phyloP scores from a whole-genome alignment of 2,888 invertebrate species.

The Ecliptopera silaceata region DNA sequence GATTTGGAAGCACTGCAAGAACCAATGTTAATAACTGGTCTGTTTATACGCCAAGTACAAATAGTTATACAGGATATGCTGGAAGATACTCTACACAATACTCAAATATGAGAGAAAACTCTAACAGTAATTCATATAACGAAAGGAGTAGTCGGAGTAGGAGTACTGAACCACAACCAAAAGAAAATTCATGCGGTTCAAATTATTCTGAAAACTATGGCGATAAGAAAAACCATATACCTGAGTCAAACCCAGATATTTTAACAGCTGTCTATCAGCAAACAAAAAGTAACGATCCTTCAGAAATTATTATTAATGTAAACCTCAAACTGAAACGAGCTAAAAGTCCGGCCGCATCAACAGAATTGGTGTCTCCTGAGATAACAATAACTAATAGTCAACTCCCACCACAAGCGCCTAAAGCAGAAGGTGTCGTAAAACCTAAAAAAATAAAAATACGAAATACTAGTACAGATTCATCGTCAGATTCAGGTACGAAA shows the following conservation, averaged over 20 bases:
- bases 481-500: conserved; percentile 63
- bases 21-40: conserved; percentile 85
- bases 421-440: conserved; percentile 63
- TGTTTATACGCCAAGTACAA: conserved; percentile 79
- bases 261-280: conserved; percentile 57
- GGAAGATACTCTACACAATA: conserved; percentile 77
- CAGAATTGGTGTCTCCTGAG: conserved; percentile 70
- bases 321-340: conserved; percentile 74
- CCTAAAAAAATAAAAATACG: conserved; percentile 66
- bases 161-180: conserved; percentile 63
- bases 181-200: conserved; percentile 49
- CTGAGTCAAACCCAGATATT: conserved; percentile 55
- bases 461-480: conserved; percentile 69
- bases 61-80: conserved; percentile 72
- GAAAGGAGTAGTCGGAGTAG: conserved; percentile 69
- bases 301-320: conserved; percentile 73
- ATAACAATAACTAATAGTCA: conserved; percentile 71
- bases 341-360: conserved; percentile 56
- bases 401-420: conserved; percentile 78
- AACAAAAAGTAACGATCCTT: conserved; percentile 69
- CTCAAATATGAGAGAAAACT: conserved; percentile 63
- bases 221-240: conserved; percentile 43
- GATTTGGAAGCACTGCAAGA: conserved; percentile 84
- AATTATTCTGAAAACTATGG: conserved; percentile 47
- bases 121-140: conserved; percentile 50